phyloP scores from a whole-genome alignment of 2,797 vertebrate species.

The Chaenodraco wilsoni region DNA sequence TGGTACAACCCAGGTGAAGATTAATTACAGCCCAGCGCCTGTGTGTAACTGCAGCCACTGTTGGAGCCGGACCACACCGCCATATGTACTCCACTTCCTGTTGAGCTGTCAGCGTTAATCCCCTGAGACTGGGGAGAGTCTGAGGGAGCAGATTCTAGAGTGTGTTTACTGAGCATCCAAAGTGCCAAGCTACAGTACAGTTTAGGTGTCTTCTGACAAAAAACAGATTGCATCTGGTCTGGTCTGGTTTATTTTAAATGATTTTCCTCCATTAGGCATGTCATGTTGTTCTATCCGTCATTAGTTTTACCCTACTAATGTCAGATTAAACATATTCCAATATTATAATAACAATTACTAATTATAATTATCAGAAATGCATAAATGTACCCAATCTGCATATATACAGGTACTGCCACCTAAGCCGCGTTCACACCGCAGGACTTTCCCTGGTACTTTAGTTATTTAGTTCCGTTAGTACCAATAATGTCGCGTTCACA shows the following conservation, averaged over 20 bases:
- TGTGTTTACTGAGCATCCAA: conserved; percentile 32
- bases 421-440: too few species aligned
- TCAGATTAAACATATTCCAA: too few species aligned
- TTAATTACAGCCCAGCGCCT: conserved; percentile 1
- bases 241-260: background rate
- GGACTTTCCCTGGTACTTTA: too few species aligned
- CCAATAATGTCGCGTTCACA: too few species aligned
- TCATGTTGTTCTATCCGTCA: too few species aligned
- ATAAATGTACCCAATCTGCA: too few species aligned
- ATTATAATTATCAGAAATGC: too few species aligned
- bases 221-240: background rate
- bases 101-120: conserved; percentile 43
- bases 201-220: background rate
- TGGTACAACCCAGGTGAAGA: background rate
- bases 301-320: too few species aligned
- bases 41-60: background rate
- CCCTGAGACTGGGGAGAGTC: conserved; percentile 12
- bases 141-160: conserved; percentile 35
- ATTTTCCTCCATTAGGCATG: background rate
- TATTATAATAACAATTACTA: too few species aligned
- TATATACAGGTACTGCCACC: too few species aligned
- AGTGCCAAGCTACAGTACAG: background rate
- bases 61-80: background rate
- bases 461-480: too few species aligned
- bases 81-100: conserved; percentile 45